These are phyloP conservation scores for Echiichthys vipera DNA, from an alignment of 2,797 vertebrate genomes.

Conservation along the genomic window DNA sequence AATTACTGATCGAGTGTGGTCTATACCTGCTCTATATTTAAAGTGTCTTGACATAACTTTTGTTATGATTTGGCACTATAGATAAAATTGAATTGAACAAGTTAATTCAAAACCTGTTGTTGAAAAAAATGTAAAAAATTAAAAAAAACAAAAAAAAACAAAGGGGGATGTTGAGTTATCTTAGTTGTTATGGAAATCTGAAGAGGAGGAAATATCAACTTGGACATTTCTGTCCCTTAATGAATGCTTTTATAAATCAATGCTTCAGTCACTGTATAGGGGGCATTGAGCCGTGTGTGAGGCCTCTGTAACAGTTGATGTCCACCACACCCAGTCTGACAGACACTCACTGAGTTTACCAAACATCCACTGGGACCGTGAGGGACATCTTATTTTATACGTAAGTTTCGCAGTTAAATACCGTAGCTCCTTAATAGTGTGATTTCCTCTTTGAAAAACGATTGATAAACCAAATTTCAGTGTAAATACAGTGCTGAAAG, in stretches of 20 bases:
- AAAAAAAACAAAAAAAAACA: no score
- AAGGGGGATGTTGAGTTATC: no score
- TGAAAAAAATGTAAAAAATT: no score
- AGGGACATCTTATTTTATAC: not conserved
- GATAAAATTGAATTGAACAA: no score
- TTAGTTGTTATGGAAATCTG: not conserved
- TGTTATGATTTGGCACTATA: no score
- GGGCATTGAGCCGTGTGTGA: conserved; percentile 32
- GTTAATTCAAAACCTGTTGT: no score
- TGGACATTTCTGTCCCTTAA: not conserved
- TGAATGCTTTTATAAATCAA: conserved; percentile 1
- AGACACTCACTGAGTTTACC: conserved; percentile 44
- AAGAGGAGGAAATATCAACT: conserved; percentile 5
- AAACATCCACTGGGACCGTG: conserved; percentile 45
- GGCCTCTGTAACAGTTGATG: conserved; percentile 57
- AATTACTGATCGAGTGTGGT: no score
- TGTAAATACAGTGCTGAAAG: not conserved
- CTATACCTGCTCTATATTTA: no score
- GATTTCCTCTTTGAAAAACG: not conserved
- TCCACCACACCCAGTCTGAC: conserved; percentile 82
- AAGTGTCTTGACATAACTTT: no score
- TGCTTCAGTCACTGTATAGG: conserved; percentile 11
- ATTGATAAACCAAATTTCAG: not conserved
- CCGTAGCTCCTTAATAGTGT: not conserved
- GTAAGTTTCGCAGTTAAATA: not conserved